A percentile compares a stretch with the other conserved stretches of the same genome.
phyloP scores from a whole-genome alignment of 2,888 invertebrate species.

The Cordilura impudica region DNA sequence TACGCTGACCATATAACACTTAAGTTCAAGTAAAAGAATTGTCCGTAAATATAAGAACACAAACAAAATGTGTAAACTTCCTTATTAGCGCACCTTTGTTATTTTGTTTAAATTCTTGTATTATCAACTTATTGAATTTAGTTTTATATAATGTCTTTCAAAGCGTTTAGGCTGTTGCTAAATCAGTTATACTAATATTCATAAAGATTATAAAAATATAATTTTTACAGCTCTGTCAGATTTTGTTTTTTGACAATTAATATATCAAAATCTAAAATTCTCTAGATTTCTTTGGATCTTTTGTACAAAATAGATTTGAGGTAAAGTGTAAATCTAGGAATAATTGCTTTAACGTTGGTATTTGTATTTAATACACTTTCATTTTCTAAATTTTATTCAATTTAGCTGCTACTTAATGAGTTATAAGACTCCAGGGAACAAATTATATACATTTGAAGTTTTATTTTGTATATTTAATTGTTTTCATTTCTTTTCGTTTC shows the following conservation, averaged over 20 bases:
- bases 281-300: too few species aligned
- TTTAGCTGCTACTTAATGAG: neutral
- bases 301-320: too few species aligned
- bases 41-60: neutral
- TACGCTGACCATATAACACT: neutral
- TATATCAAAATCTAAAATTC: too few species aligned
- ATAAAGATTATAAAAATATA: too few species aligned
- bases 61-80: neutral
- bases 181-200: too few species aligned
- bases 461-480: slow-evolving; percentile 10
- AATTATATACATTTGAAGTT: slow-evolving; percentile 6
- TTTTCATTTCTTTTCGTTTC: slow-evolving; percentile 9
- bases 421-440: slow-evolving; percentile 36
- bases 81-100: neutral
- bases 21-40: neutral
- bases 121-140: too few species aligned
- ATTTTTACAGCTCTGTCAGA: too few species aligned
- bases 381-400: neutral
- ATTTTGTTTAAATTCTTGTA: neutral
- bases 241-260: too few species aligned
- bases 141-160: too few species aligned
- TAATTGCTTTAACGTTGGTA: too few species aligned
- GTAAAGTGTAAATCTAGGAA: too few species aligned
- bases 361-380: neutral
- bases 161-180: too few species aligned